Percentiles rank a stretch among this genome's conserved stretches.
Evolutionary conservation across 2,113 vertebrate genomes (phyloP).

Genomic region (Micromys minutus): DNA sequence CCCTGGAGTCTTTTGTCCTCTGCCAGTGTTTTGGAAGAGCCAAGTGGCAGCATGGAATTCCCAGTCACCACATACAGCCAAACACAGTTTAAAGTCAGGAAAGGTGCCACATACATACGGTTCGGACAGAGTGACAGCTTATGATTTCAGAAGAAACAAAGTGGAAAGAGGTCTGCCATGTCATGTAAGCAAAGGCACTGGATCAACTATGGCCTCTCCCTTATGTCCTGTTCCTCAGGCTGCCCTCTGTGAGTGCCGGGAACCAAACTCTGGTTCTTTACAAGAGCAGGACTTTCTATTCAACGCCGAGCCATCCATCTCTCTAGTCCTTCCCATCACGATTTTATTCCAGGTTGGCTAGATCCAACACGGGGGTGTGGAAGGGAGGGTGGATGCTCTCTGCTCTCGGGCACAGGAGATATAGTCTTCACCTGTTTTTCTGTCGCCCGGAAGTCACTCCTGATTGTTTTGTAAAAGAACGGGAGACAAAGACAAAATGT

Average conservation of each 20-base stretch:
- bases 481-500: neutral
- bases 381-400: neutral
- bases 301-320: neutral
- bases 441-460: neutral
- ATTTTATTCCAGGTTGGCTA: neutral
- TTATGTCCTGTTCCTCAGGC: neutral
- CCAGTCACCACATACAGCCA: fast-evolving
- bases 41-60: neutral
- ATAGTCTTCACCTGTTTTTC: neutral
- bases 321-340: neutral
- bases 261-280: neutral
- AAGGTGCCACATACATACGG: neutral
- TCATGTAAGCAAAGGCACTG: neutral
- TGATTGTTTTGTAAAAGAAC: neutral
- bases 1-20: neutral
- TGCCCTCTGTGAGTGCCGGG: neutral
- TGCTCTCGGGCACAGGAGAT: neutral
- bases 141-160: constrained; percentile 29
- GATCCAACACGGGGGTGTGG: neutral
- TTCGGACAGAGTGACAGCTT: neutral
- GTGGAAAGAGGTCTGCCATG: neutral
- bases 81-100: neutral
- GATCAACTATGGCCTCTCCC: neutral
- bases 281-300: neutral
- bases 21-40: neutral